Base-by-base conservation (phyloP, 1,140 invertebrate species). In the Drosophila aff. region DNA sequence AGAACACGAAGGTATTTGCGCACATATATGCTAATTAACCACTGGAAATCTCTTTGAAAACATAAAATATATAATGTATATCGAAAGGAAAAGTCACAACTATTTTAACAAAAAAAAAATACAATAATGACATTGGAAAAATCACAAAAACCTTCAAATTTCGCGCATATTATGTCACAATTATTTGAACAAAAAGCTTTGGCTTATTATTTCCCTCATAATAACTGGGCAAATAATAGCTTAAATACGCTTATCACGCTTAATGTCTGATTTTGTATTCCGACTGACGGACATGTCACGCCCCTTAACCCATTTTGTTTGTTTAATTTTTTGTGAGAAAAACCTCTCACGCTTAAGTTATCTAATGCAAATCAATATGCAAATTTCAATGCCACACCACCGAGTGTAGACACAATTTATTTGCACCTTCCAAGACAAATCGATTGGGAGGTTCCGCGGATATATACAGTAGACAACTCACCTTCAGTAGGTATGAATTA, bases 401-500 rank as follows among this genome's bases (percentile, higher is more conserved):
- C n/a, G n/a, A n/a, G 26, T 65, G 65, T 68, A 83, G 61, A 83
- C 66, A 69, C 62, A 80, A 73, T 59, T 75, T 41, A 59, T 81
- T 78, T 52, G 69, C 62, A 60, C 57, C 60, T 65, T 66, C 40
- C 15, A 59, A 28, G n/a, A 23, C 46, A 41, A 75, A 85, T 85
- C 79, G 82, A 86, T 84, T 60, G 47, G 59, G 41, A 40, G 33
- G 26, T n/a, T 60, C 18, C 36, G 49, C 55, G 33, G 52, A 36
- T 47, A 13, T 13, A 65, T 61, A 23, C 3, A 75, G 21, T 23
- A 55, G 62, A 92, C 94, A 59, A 92, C 94, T 96, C 94, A 99
- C 98, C 96, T 99, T 98, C 81, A 96, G 96, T 85, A 99, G 95
- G 94, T 99, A 98, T 92, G 98, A 98, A 94, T 99, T 99, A 93